A percentile compares a stretch with the other conserved stretches of the same genome.
Conservation (phyloP, 2,888 invertebrate species). For the Hydroisotoma schaefferi region DNA sequence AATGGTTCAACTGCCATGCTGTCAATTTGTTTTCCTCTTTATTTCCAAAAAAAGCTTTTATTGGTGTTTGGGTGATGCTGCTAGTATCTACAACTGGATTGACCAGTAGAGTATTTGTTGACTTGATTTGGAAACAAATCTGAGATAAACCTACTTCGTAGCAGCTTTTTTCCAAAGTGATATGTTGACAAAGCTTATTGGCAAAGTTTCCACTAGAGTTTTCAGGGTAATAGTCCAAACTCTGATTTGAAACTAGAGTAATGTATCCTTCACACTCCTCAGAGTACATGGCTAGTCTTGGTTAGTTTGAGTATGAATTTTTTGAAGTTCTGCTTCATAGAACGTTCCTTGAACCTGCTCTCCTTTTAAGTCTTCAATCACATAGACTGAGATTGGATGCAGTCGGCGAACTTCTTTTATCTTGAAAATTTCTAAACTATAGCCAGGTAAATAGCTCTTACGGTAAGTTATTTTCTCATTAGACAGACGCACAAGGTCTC, state of each 20-base stretch:
- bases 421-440: background rate
- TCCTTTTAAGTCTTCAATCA: background rate
- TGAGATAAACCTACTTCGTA: constrained; percentile 2
- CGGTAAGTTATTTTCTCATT: background rate
- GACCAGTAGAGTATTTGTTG: too few relatives aligned
- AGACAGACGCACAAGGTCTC: background rate
- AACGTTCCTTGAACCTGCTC: background rate
- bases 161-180: background rate
- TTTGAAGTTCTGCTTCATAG: background rate
- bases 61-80: background rate
- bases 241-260: background rate
- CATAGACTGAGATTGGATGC: background rate
- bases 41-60: background rate
- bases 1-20: background rate
- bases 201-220: background rate
- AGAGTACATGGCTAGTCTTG: background rate
- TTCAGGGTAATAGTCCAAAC: background rate
- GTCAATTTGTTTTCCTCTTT: background rate
- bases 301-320: background rate
- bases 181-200: background rate
- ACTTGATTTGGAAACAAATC: background rate
- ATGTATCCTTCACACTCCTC: background rate
- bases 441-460: background rate
- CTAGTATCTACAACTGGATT: background rate
- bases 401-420: background rate